Conservation (phyloP, 2,797 vertebrate species). For the Psittacula echo region DNA sequence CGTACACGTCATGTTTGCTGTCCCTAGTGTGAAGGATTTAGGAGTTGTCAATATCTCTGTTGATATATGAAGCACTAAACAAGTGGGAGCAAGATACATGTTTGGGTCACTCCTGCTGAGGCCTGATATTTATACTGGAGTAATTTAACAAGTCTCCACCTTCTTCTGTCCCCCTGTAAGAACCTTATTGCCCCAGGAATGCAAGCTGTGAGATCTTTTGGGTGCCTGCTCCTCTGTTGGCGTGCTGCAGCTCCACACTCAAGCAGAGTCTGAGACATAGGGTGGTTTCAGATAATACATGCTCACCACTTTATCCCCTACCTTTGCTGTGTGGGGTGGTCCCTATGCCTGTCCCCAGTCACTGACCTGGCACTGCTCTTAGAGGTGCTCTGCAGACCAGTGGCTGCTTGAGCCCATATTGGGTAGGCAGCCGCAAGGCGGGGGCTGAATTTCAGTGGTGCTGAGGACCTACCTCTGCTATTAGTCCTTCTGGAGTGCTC, state of each 20-base stretch:
- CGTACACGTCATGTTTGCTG: constrained; percentile 57
- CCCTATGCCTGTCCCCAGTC: accelerated
- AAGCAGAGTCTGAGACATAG: neutral
- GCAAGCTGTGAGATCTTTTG: neutral
- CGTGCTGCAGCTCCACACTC: neutral
- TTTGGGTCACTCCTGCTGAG: neutral
- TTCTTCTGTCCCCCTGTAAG: neutral
- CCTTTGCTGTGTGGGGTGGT: neutral
- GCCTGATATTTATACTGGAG: neutral
- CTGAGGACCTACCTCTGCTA: neutral
- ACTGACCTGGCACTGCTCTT: neutral
- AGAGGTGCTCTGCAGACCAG: neutral
- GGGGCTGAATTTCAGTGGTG: neutral
- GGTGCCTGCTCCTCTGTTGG: neutral
- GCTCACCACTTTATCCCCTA: neutral
- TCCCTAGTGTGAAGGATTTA: constrained; percentile 71
- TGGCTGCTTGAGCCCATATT: neutral
- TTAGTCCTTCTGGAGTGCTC: neutral
- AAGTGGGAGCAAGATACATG: neutral
- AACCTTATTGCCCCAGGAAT: neutral
- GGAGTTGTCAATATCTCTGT: constrained; percentile 69
- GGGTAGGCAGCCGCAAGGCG: accelerated
- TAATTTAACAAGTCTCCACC: neutral
- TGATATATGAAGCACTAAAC: constrained; percentile 32
- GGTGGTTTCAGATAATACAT: neutral